Percentiles rank a stretch among this genome's conserved stretches.
These are phyloP conservation scores for Sanderia malayensis DNA, from an alignment of 30 jellyfish, hydroid and myxozoan species.

Conservation along the genomic window DNA sequence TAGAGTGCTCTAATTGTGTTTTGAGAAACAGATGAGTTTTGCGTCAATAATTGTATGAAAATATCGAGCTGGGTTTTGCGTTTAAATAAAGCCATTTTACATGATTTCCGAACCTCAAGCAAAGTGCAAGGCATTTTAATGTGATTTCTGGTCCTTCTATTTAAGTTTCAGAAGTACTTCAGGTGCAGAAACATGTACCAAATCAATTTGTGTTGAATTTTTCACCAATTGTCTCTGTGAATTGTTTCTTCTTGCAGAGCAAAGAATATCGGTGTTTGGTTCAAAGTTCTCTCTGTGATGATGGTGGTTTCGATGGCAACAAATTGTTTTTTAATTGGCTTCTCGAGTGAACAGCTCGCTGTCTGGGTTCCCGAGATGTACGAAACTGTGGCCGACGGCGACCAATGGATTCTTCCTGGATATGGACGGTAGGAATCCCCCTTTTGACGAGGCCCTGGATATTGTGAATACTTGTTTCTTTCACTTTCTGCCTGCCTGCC, in stretches of 20 bases:
- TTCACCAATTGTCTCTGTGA: neutral
- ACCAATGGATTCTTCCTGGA: slow-evolving; percentile 95
- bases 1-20: no score
- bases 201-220: no score
- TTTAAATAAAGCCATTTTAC: no score
- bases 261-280: slow-evolving; percentile 89
- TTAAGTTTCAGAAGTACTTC: no score
- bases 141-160: no score
- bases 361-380: slow-evolving; percentile 96
- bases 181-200: no score
- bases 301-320: slow-evolving; percentile 90
- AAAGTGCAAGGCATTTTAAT: no score
- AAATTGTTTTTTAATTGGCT: slow-evolving; percentile 86
- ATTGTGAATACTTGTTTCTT: neutral
- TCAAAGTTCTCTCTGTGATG: slow-evolving; percentile 76
- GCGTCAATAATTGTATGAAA: no score
- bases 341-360: slow-evolving; percentile 95
- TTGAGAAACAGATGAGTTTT: no score
- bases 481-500: neutral
- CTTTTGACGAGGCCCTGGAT: neutral
- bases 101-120: no score
- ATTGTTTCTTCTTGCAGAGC: slow-evolving; percentile 58
- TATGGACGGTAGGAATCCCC: slow-evolving; percentile 66
- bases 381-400: slow-evolving; percentile 79
- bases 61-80: no score